These are phyloP conservation scores for Oscheius sp. DNA, from an alignment of 2,888 invertebrate species.

Conservation along the genomic window DNA sequence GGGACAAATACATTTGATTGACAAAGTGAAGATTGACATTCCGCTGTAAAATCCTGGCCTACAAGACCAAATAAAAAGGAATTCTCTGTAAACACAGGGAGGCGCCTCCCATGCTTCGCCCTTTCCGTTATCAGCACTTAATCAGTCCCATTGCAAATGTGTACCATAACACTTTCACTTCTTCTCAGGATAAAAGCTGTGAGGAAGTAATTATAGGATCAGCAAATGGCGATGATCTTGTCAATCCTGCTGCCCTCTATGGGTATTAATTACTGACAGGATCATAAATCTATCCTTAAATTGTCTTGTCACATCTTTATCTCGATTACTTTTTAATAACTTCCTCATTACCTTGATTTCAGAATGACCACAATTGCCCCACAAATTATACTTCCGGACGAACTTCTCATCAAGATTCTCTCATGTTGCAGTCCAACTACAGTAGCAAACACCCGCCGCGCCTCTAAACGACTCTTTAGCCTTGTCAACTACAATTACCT, in stretches of 20 bases:
- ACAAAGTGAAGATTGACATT: slow-evolving; percentile 34
- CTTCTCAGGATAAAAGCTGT: not conserved
- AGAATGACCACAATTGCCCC: not conserved
- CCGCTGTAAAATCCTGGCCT: slow-evolving; percentile 33
- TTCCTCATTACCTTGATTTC: not conserved
- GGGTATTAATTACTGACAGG: slow-evolving; percentile 22
- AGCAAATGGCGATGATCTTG: not conserved
- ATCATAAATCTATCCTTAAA: not conserved
- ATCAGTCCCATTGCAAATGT: slow-evolving; percentile 16
- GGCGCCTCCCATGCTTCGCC: slow-evolving; percentile 7
- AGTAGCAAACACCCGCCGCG: slow-evolving; percentile 22
- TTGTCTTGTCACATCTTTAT: not conserved
- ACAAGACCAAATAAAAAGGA: slow-evolving; percentile 26
- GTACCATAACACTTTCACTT: slow-evolving; percentile 26
- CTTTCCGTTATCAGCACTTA: slow-evolving; percentile 12
- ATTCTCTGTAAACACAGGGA: slow-evolving; percentile 14
- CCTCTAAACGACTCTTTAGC: slow-evolving; percentile 8
- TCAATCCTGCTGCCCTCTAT: not conserved
- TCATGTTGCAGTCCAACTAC: slow-evolving; percentile 23
- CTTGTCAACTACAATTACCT: slow-evolving; percentile 26
- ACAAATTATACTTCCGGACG: slow-evolving; percentile 22
- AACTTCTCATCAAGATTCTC: slow-evolving; percentile 28
- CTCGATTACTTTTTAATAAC: not conserved
- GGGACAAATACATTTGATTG: slow-evolving; percentile 33
- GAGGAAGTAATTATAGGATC: not conserved